These are phyloP conservation scores for Aleiodes leptofemur DNA, from an alignment of 2,888 invertebrate genomes.

Conservation along the genomic window DNA sequence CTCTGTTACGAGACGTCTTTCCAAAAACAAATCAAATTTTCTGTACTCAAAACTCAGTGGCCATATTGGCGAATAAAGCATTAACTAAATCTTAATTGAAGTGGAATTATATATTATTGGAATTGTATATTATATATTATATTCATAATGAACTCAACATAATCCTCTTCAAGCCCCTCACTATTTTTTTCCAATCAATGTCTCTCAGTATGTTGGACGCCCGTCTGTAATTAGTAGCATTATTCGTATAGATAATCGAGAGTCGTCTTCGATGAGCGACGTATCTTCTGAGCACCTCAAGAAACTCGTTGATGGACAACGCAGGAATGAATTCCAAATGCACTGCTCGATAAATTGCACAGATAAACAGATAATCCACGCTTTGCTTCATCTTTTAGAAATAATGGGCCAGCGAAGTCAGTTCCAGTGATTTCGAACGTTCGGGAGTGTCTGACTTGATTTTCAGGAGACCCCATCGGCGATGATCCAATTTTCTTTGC, in stretches of 20 bases:
- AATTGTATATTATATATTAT: too few relatives aligned
- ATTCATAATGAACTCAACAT: too few relatives aligned
- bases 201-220: too few relatives aligned
- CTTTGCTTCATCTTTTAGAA: conserved; percentile 58
- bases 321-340: conserved; percentile 65
- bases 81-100: too few relatives aligned
- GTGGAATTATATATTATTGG: too few relatives aligned
- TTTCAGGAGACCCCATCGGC: conserved; percentile 57
- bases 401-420: conserved; percentile 70
- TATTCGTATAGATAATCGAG: conserved; percentile 62
- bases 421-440: conserved; percentile 66
- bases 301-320: conserved; percentile 62
- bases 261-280: conserved; percentile 61
- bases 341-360: conserved; percentile 51
- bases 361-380: conserved; percentile 60
- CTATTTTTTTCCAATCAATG: too few relatives aligned
- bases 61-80: too few relatives aligned
- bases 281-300: conserved; percentile 64
- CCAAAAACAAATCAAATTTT: too few relatives aligned
- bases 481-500: conserved; percentile 49
- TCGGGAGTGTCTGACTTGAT: conserved; percentile 59
- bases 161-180: too few relatives aligned
- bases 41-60: too few relatives aligned
- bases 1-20: too few relatives aligned
- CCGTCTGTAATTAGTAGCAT: conserved; percentile 67